phyloP scores from a whole-genome alignment of 1,140 invertebrate species.

The Parapsyche elsis region DNA sequence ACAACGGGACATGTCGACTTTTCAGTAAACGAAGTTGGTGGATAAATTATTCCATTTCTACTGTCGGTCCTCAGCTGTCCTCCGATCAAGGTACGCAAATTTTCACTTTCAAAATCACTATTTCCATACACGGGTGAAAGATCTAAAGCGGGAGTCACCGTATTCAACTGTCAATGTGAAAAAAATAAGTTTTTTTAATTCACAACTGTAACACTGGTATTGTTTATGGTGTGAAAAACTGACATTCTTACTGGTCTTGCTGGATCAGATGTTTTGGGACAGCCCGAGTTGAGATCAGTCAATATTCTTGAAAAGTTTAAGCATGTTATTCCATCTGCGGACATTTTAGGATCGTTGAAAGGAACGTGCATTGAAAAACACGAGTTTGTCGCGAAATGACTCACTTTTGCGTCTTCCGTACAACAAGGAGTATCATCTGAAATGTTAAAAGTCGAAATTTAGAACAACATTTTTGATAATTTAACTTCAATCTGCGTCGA shows the following conservation, averaged over 20 bases:
- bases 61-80: not conserved
- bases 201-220: not conserved
- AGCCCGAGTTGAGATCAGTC: not conserved
- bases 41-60: not conserved
- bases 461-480: too few relatives aligned
- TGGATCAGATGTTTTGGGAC: not conserved
- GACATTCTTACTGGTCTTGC: not conserved
- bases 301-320: not conserved
- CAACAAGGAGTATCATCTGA: constrained; percentile 24
- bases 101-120: not conserved
- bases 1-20: not conserved
- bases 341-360: not conserved
- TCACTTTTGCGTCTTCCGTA: not conserved
- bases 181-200: not conserved
- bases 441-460: constrained; percentile 32
- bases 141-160: not conserved
- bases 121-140: not conserved
- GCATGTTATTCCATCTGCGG: not conserved
- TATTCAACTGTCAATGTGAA: constrained; percentile 1
- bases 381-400: not conserved
- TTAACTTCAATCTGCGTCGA: too few relatives aligned
- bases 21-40: not conserved
- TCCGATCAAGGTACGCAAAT: not conserved
- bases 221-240: not conserved
- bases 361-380: constrained; percentile 8